These are phyloP conservation scores for Pachypsylla venusta DNA, from an alignment of 1,140 invertebrate genomes.

Conservation along the genomic window DNA sequence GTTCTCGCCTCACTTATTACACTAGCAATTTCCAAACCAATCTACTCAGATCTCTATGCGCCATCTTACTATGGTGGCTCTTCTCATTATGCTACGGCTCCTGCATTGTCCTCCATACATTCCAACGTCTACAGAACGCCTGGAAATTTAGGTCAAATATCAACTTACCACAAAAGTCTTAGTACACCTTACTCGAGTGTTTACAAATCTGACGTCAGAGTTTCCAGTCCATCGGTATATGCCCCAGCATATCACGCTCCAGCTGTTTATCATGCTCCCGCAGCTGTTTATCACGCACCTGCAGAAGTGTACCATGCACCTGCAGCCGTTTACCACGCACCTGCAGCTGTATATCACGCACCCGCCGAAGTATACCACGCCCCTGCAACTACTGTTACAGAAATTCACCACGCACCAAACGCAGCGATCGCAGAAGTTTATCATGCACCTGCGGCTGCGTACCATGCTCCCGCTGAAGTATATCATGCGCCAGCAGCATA, in stretches of 20 bases:
- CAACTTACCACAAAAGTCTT: slow-evolving; percentile 29
- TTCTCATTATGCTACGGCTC: slow-evolving; percentile 12
- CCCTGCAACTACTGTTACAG: slow-evolving; percentile 6
- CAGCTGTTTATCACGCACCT: slow-evolving; percentile 21
- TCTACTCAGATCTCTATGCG: neutral
- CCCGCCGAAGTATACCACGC: slow-evolving; percentile 6
- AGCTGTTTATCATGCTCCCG: slow-evolving; percentile 19
- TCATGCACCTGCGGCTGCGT: slow-evolving; percentile 16
- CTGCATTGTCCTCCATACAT: slow-evolving; percentile 25
- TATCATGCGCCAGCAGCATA: slow-evolving; percentile 1
- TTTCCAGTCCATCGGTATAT: slow-evolving; percentile 28
- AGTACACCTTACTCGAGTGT: slow-evolving; percentile 30
- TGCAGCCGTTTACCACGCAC: slow-evolving; percentile 8
- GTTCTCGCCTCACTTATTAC: neutral
- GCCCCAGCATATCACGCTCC: slow-evolving; percentile 22
- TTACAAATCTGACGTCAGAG: slow-evolving; percentile 29
- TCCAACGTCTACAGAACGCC: slow-evolving; percentile 28
- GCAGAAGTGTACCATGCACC: slow-evolving; percentile 16
- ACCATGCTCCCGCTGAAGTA: slow-evolving; percentile 19
- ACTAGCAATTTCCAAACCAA: neutral
- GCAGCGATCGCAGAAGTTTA: slow-evolving; percentile 14
- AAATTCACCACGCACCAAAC: slow-evolving; percentile 11
- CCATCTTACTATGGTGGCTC: neutral
- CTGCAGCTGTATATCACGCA: neutral
- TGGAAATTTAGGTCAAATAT: slow-evolving; percentile 28